Base-by-base conservation (phyloP, 2,797 vertebrate genomes). In the Peromyscus melanophrys region DNA sequence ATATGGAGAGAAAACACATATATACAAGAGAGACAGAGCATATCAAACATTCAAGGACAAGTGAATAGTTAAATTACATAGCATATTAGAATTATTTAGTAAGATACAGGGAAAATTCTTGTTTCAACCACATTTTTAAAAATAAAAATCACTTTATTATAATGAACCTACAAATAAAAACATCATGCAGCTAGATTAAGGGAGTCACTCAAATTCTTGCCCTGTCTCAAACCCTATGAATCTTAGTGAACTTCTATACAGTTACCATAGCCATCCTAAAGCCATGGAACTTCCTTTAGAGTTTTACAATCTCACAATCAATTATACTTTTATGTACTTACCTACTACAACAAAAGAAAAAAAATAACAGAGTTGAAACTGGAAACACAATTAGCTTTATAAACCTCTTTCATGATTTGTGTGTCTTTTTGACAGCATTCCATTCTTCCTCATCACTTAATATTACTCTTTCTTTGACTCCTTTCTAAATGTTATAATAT, bases 11-110 rank as follows among this genome's bases (percentile, higher is more conserved):
- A 34, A 75, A 88, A 17, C 27, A 84, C 13, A 43, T 59, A 6
- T 40, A 57, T 49, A 37, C 14, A 29, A 67, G n/a, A 43, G 46
- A 71, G 27, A 71, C 11, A 71, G 61, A 55, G 52, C 12, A 31
- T 16, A n/a, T 13, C 4, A 31, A 89, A 92, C 73, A 63, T 67
- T 57, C 55, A 95, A 86, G n/a, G 91, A 84, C 11, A 90, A 46
- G 37, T 95, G 37, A 92, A 75, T 34, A 93, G 57, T 71, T 95
- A 81, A 96, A 95, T 63, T 88, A 91, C 27, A 82, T 29, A 90
- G 34, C n/a, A 95, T n/a, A 84, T 1, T 93, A 63, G 95, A 96
- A 83, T 83, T 89, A 75, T 37, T 95, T 84, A 92, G 23, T 96
- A 96, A 94, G 95, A 95, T 37, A 94, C 4, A 92, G 29, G 34